Base-by-base conservation (phyloP, 2,113 vertebrate genomes). In the Rhabdornis inornatus region DNA sequence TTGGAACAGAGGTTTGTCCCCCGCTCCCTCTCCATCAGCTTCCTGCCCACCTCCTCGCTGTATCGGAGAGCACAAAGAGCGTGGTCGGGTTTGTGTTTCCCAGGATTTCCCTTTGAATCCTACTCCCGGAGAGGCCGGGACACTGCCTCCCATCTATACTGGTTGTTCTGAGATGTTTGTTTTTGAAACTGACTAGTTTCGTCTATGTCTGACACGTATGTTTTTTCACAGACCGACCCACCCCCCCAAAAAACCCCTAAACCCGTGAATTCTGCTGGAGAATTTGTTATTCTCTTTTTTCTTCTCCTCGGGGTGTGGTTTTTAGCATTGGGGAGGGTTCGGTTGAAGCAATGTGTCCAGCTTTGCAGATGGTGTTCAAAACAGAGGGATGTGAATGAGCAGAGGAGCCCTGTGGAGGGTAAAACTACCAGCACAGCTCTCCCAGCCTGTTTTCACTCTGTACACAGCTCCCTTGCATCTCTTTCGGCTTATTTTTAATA, bases 131-230 rank as follows among this genome's bases (percentile, higher is more conserved):
- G 6, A 31, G 44, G 61, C 59, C 27, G 4, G 18, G 18, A 33
- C 66, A 8, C 56, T 2, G 7, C 31, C 27, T 59, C 15, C 1
- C 11, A 4, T 31, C 37, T 3, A 1, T 27, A 19, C 16, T 27
- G 63, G 9, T 24, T 59, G n/a, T 15, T 11, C 33, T 14, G 56
- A 23, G 61, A 5, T 33, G 25, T 11, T 44, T 33, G 9, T 15
- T 13, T 35, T 33, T 30, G 25, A 23, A 25, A 40, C 28, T 0
- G 23, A 12, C 40, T 35, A 18, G 19, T 40, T 59, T 42, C 7
- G 5, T 50, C 13, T 1, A 0, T 72, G 39, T 47, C 22, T n/a
- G 33, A 10, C 7, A 3, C 5, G 5, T 47, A 20, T 11, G 13
- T 39, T 49, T 50, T 11, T 52, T 92, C 25, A 15, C 24, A 6